Conservation (phyloP, 2,888 invertebrate genomes). For the Aplocera efformata region DNA sequence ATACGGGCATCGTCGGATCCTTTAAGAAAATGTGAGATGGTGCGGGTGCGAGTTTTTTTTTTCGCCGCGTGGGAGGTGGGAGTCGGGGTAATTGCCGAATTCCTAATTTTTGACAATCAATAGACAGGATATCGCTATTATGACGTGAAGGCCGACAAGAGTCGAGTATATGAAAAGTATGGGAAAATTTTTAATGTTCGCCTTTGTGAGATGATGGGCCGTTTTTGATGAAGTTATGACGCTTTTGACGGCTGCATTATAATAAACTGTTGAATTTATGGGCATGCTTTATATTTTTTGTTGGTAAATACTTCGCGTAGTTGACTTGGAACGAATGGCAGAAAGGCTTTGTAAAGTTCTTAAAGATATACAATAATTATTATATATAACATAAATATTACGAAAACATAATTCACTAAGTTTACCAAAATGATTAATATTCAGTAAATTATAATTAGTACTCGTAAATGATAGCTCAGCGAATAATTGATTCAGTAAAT, state of each 20-base stretch:
- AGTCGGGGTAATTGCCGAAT: conserved; percentile 75
- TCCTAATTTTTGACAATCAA: conserved; percentile 79
- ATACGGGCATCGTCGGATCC: conserved; percentile 60
- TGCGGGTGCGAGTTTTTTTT: conserved; percentile 70
- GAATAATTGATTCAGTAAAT: no score
- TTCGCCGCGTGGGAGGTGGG: conserved; percentile 75
- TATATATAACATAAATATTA: no score
- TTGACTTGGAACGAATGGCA: no score
- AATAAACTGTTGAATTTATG: conserved; percentile 15
- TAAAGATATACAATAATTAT: no score
- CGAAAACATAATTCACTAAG: no score
- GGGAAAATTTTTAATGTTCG: conserved; percentile 35
- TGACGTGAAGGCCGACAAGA: conserved; percentile 48
- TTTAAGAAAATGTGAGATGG: conserved; percentile 71
- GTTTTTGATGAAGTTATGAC: conserved; percentile 17
- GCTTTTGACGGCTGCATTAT: conserved; percentile 8
- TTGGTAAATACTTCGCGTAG: no score
- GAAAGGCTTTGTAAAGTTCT: no score
- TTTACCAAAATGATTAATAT: no score
- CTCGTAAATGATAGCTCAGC: no score
- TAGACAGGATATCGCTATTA: conserved; percentile 78
- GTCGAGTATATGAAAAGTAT: conserved; percentile 42
- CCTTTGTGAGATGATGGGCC: conserved; percentile 13
- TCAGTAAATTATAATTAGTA: no score
- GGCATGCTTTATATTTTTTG: no score